Evolutionary conservation across 2,888 invertebrate genomes (phyloP), one percentile per base, ranked within the genome.

Genomic region (Thera obeliscata): DNA sequence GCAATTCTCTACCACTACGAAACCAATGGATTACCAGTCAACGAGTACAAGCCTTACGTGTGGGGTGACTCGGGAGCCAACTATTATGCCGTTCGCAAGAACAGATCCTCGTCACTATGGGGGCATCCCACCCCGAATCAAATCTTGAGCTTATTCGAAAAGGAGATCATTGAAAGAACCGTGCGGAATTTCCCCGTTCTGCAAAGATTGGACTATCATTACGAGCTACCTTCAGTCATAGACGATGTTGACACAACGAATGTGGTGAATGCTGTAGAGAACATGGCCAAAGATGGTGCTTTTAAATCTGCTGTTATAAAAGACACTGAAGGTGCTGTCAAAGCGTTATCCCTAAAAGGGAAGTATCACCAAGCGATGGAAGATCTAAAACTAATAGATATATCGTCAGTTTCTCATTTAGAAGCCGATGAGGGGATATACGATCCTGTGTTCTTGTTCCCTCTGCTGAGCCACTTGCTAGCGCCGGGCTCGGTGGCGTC

Each of bases 1-100:
- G 90, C 95, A 60, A 93, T 97, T 71, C 84, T 97, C 64, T 94
- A 95, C 74, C 90, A 95, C 70, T 97, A 97, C 87, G 96, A 98
- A 88, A 89, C 89, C 69, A 95, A 95, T 80, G 95, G 95, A 61
- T 91, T 95, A 67, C 94, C 95, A 33, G 91, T 97, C 9, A 91
- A 94, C 60, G 94, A 95, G 77, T 96, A 95, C 83, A 95, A 96
- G 72, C 98, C 98, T 0, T 97, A 96, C 78, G 90, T 98, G 0
- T 98, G 97, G 96, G 98, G 98, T 0, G 95, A 95, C 81, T 95
- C 96, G 2, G 98, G 97, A 0, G 95, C 96, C 0, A 95, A 95
- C 61, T 95, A 97, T 83, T 97, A 97, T 81, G 96, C 97, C 1
- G 94, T 97, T 0, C 93, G 95, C 60, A 94, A 94, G 70, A 92